Evolutionary conservation across 2,113 vertebrate species (phyloP).

Genomic region (Rhea americana): DNA sequence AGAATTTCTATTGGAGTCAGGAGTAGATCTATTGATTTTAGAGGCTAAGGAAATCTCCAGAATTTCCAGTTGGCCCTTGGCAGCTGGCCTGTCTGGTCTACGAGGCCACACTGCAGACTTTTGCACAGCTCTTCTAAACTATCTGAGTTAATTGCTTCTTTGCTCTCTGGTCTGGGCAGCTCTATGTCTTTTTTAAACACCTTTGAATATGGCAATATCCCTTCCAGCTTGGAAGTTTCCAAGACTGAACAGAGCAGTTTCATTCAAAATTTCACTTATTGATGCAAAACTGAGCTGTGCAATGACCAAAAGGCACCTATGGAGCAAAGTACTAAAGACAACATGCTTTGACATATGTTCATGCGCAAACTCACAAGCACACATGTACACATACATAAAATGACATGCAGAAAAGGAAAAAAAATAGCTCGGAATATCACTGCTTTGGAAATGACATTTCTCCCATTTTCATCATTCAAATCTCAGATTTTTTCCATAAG

Average conservation of each 20-base stretch:
- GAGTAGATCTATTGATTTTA: background rate
- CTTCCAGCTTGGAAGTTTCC: background rate
- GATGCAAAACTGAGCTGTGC: background rate
- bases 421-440: background rate
- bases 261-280: background rate
- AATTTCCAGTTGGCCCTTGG: background rate
- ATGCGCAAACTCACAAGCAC: background rate
- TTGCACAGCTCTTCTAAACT: background rate
- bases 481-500: background rate
- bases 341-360: background rate
- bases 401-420: background rate
- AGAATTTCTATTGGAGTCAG: background rate
- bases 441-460: background rate
- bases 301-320: background rate
- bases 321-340: background rate
- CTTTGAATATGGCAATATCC: background rate
- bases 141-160: background rate
- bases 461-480: background rate
- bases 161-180: background rate
- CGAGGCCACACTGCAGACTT: background rate
- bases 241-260: background rate
- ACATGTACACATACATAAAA: background rate
- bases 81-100: background rate
- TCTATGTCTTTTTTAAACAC: background rate
- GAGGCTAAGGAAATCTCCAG: background rate